Conservation (phyloP, 2,797 vertebrate species). For the Falco biarmicus region DNA sequence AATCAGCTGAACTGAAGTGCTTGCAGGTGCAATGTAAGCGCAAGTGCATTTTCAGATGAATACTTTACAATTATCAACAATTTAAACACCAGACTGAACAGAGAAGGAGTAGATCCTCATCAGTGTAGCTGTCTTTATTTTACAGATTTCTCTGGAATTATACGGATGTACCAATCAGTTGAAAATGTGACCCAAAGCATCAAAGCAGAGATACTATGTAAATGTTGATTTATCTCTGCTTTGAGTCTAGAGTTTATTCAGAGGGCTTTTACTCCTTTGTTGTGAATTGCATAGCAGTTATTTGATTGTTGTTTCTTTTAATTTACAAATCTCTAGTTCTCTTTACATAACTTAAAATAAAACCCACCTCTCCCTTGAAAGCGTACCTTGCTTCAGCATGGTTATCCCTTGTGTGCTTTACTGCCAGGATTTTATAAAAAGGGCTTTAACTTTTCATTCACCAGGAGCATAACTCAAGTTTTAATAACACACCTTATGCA, state of each 20-base stretch:
- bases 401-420: slow-evolving; percentile 59
- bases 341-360: slow-evolving; percentile 13
- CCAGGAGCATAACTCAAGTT: slow-evolving; percentile 76
- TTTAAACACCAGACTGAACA: background rate
- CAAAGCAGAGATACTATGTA: slow-evolving; percentile 28
- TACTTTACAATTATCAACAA: background rate
- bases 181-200: background rate
- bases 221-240: slow-evolving; percentile 49
- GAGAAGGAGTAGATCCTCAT: background rate
- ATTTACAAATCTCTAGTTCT: slow-evolving; percentile 62
- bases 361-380: background rate
- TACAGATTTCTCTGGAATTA: background rate
- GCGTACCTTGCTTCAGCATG: slow-evolving; percentile 5
- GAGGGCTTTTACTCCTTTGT: slow-evolving; percentile 30
- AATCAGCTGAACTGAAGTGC: background rate
- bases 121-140: background rate
- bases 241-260: slow-evolving; percentile 56
- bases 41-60: background rate
- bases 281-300: slow-evolving; percentile 5
- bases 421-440: slow-evolving; percentile 75
- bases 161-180: background rate
- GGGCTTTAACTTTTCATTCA: slow-evolving; percentile 84
- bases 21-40: background rate
- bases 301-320: slow-evolving; percentile 48
- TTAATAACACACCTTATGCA: slow-evolving; percentile 81